These are phyloP conservation scores for Liolophura sinensis DNA, from an alignment of 1,140 invertebrate species.

Conservation along the genomic window DNA sequence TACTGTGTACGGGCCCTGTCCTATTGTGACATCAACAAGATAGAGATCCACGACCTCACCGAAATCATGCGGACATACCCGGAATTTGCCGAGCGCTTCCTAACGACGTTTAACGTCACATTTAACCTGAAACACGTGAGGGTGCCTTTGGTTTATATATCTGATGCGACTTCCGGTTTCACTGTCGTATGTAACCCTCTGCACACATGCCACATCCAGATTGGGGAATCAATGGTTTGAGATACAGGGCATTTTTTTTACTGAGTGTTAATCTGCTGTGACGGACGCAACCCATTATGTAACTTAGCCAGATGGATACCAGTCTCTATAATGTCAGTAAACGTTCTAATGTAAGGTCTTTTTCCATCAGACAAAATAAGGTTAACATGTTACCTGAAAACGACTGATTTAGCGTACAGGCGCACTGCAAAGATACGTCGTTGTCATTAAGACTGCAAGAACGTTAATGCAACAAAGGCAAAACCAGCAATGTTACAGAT, in stretches of 20 bases:
- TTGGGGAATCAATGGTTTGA: background rate
- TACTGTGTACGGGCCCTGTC: constrained; percentile 55
- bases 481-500: background rate
- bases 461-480: background rate
- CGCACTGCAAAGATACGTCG: background rate
- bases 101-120: constrained; percentile 53
- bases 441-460: background rate
- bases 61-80: constrained; percentile 58
- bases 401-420: too few species aligned
- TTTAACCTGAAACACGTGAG: constrained; percentile 55
- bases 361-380: too few species aligned
- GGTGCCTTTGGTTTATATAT: background rate
- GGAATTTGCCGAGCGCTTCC: constrained; percentile 57
- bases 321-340: too few species aligned
- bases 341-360: too few species aligned
- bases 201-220: background rate
- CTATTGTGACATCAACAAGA: constrained; percentile 60
- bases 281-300: too few species aligned
- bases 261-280: too few species aligned
- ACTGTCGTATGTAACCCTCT: background rate
- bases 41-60: constrained; percentile 52
- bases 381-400: too few species aligned
- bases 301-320: too few species aligned
- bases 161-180: background rate
- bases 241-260: too few species aligned